Percentiles rank a stretch among this genome's conserved stretches.
Evolutionary conservation across 2,113 vertebrate genomes (phyloP).

Genomic region (Lepus europaeus): DNA sequence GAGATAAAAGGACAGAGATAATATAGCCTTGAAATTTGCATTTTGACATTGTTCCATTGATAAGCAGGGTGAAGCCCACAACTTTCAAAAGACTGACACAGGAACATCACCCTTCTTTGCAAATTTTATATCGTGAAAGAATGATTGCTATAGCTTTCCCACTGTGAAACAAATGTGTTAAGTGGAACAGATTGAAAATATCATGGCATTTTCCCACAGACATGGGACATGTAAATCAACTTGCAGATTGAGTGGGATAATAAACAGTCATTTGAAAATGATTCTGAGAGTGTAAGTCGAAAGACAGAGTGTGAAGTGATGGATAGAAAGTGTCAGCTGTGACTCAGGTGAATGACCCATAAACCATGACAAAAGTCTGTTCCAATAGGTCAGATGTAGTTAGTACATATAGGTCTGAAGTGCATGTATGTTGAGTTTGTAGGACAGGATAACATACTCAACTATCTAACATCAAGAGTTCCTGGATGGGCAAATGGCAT

Average conservation of each 20-base stretch:
- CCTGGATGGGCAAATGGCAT: not conserved
- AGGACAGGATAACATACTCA: not conserved
- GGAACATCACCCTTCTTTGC: conserved; percentile 4
- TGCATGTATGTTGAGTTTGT: not conserved
- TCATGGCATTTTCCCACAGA: not conserved
- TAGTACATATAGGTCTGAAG: not conserved
- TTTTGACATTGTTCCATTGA: conserved; percentile 4
- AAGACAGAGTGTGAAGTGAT: not conserved
- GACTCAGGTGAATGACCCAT: not conserved
- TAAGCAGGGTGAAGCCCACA: not conserved
- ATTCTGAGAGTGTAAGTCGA: not conserved
- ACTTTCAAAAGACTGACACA: not conserved
- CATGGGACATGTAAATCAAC: not conserved
- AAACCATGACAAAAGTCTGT: not conserved
- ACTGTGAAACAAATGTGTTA: conserved; percentile 35
- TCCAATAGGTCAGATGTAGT: not conserved
- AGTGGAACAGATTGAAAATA: conserved; percentile 53
- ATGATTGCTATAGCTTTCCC: conserved; percentile 9
- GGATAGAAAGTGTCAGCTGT: not conserved
- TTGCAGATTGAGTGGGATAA: conserved; percentile 1
- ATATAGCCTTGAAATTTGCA: conserved; percentile 15
- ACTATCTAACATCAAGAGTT: not conserved
- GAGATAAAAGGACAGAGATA: not conserved
- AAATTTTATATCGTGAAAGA: conserved; percentile 36
- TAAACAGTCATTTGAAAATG: conserved; percentile 41